phyloP scores from a whole-genome alignment of 2,888 invertebrate genomes.

The Sicus ferrugineus region DNA sequence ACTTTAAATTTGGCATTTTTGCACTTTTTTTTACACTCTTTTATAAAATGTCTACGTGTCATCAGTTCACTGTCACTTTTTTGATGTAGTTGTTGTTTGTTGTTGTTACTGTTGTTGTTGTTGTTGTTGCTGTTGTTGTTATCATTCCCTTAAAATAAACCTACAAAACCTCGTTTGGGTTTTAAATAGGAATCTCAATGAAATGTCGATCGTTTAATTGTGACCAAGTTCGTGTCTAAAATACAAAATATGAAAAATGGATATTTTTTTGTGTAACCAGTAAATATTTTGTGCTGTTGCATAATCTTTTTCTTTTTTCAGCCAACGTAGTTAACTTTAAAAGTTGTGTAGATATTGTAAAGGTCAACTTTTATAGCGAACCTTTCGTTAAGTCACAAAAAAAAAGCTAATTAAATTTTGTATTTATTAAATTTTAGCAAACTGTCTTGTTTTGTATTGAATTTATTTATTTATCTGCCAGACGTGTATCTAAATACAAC shows the following conservation, averaged over 20 bases:
- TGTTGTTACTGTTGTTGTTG: not conserved
- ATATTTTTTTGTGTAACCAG: not conserved
- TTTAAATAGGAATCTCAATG: slow-evolving; percentile 26
- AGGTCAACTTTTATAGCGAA: not conserved
- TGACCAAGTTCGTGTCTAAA: slow-evolving; percentile 16
- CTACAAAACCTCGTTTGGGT: slow-evolving; percentile 1
- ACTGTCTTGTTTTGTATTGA: too few relatives aligned
- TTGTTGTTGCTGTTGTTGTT: not conserved
- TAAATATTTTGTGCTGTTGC: not conserved
- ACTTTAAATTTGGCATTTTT: too few relatives aligned
- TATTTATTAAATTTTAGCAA: too few relatives aligned
- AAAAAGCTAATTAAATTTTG: too few relatives aligned
- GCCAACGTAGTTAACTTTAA: not conserved
- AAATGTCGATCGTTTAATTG: slow-evolving; percentile 25
- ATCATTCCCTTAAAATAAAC: not conserved
- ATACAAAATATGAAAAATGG: not conserved
- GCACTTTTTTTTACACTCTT: too few relatives aligned
- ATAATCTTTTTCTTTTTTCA: not conserved
- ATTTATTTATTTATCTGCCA: too few relatives aligned
- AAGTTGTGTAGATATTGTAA: not conserved
- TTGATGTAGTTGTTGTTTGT: too few relatives aligned
- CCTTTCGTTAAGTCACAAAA: too few relatives aligned
- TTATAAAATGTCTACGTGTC: too few relatives aligned
- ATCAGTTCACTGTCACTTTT: too few relatives aligned
- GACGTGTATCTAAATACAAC: too few relatives aligned